Base-by-base conservation (phyloP, 2,797 vertebrate genomes). In the Smutsia gigantea region DNA sequence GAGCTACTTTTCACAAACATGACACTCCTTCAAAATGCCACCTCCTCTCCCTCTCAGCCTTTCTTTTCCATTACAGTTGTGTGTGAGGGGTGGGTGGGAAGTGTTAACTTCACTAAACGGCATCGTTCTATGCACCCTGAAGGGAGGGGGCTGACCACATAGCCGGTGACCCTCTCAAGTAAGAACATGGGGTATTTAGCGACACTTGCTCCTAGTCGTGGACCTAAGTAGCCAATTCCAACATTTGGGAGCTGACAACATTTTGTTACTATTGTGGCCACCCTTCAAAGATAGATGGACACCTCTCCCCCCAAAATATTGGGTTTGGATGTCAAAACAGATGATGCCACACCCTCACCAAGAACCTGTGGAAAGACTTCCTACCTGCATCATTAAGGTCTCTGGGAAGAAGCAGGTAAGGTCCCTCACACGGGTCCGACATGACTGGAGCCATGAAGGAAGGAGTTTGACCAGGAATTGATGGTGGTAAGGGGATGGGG, bases 21-120 rank as follows among this genome's bases (percentile, higher is more conserved):
- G 81, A 92, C 77, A 88, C 95, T 96, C 66, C 79, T 81, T 91
- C 49, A 63, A 87, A 94, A 97, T 77, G 72, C 69, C 95, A 88
- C 88, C 63, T 92, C 77, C 72, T 78, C 72, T 88, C 81, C 68
- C 5, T 81, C 39, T 49, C 8, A 11, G 42, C 85, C 61, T 64
- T 87, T 53, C 87, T 91, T 83, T 69, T 57, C 29, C 9, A 7
- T 72, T 18, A 18, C 2, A 8, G 77, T 19, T 42, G 68, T 64
- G 51, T 59, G 72, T 51, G 74, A 23, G 46, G 74, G 69, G 39
- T 29, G 25, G 61, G 93, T 72, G 53, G 84, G 74, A 4, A 42
- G 87, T 53, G 72, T 66, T 39, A 49, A 29, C 10, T 34, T 59
- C 57, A 37, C 42, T 27, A 31, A 86, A 64, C 34, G 61, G 55